Evolutionary conservation across 2,113 vertebrate species (phyloP), one percentile per base, ranked within the genome.

Genomic region (Mustela nigripes): DNA sequence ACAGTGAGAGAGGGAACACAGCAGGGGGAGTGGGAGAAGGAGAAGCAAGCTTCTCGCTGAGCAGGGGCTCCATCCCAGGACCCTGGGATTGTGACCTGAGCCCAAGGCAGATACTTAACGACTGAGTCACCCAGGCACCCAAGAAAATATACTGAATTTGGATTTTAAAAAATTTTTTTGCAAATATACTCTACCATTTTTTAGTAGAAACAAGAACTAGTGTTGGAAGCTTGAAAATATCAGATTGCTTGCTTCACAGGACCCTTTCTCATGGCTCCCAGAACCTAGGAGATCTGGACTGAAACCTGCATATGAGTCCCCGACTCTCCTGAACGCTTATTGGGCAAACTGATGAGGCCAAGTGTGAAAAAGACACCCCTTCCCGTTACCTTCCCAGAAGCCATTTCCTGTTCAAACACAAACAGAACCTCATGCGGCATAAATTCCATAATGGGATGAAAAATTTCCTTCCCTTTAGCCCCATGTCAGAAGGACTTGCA

Each of bases 331-430:
- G 73, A 85, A 80, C 79, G 84, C 69, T 93, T 74, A n/a, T 33
- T 12, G 42, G 88, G 71, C 78, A 56, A 93, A 53, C 19, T 31
- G 85, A 50, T 0, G 10, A 36, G 67, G 62, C n/a, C 5, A 8
- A 65, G 21, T 0, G 1, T 19, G 62, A 31, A 58, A 88, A 87
- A 85, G 74, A 79, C 0, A 1, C 22, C 36, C 36, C 83, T 76
- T 84, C 89, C 67, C 65, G 67, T 56, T 42, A 80, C 36, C 83
- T 92, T 95, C 63, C 53, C 76, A 45, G 87, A 94, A 93, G 62
- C 50, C 21, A 21, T 79, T 91, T 53, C 33, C 60, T 53, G 11
- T 3, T 69, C 22, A 83, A 82, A 95, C 3, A 45, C 63, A 92
- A 89, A 58, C 15, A 7, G 48, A 92, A 48, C 26, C 31, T 28